Base-by-base conservation (phyloP, 1,140 invertebrate species). In the Chionoecetes opilio region DNA sequence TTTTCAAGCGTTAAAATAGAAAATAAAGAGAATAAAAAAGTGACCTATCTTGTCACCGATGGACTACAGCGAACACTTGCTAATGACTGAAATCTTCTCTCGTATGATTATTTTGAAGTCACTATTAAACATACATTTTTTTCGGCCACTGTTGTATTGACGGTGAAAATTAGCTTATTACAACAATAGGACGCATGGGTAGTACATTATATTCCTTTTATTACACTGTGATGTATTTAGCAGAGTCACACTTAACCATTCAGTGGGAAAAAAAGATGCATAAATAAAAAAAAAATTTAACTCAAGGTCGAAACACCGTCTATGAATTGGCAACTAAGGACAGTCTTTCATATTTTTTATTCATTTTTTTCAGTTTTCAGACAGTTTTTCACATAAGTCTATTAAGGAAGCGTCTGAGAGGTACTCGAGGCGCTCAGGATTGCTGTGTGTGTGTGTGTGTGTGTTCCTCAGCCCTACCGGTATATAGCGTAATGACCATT, bases 391-490 rank as follows among this genome's bases (percentile, higher is more conserved):
- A 26, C n/a, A 75, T n/a, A 75, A 75, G 63, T 75, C 63, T 75
- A n/a, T 75, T 21, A 75, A 75, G 63, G 63, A 75, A 75, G 63
- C n/a, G 63, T 75, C 63, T 75, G 21, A 75, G 63, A 75, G 63
- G 63, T 8, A 11, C 63, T 75, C 26, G 63, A 75, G 63, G 11
- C 21, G 63, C 21, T 1, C 21, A 75, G 63, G 63, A 75, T 5
- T 26, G n/a, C 63, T 75, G 63, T 90, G 85, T 90, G 85, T 82
- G 85, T 90, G 85, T 82, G 85, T 90, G 87, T 38, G 84, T 63
- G 46, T 88, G 84, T 88, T 84, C 32, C 63, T 31, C 87, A 63
- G 82, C 21, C 82, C 75, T 38, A 53, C 21, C 63, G 63, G 63
- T 75, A n/a, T n/a, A n/a, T n/a, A 3, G 63, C 63, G 63, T 75